Conservation (phyloP, 2,797 vertebrate species). For the Notolabrus celidotus region DNA sequence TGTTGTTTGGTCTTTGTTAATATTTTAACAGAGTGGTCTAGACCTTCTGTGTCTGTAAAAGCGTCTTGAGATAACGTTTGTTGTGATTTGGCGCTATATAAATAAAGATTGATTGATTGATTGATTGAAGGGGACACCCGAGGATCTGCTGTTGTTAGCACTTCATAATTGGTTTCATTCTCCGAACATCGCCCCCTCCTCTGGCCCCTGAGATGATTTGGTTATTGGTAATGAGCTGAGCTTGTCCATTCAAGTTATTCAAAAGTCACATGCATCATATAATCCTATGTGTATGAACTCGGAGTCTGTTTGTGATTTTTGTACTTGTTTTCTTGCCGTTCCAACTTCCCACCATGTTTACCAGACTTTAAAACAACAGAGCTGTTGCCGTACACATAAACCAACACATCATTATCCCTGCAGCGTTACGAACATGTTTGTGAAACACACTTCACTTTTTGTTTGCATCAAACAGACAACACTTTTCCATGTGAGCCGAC, state of each 20-base stretch:
- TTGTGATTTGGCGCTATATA: too few species aligned
- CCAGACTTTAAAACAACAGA: constrained; percentile 1
- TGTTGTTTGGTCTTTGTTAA: too few species aligned
- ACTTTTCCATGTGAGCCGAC: constrained; percentile 36
- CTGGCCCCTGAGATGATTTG: constrained; percentile 41
- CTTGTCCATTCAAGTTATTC: constrained; percentile 29
- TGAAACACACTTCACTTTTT: constrained; percentile 43
- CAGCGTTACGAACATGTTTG: constrained; percentile 34
- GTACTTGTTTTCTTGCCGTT: constrained; percentile 49
- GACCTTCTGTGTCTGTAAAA: too few species aligned
- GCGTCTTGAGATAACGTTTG: too few species aligned
- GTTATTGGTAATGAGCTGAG: constrained; percentile 16
- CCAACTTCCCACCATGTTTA: constrained; percentile 15
- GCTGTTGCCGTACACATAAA: constrained; percentile 29
- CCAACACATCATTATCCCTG: constrained; percentile 46
- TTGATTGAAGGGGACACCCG: too few species aligned
- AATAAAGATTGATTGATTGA: too few species aligned
- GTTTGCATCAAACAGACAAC: constrained; percentile 25
- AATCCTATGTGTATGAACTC: constrained; percentile 18
- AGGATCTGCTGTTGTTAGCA: too few species aligned
- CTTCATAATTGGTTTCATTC: too few species aligned
- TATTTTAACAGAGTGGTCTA: too few species aligned
- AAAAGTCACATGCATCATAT: constrained; percentile 14
- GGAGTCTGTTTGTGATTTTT: constrained; percentile 17
- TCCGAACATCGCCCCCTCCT: too few species aligned